These are phyloP conservation scores for Pelvicachromis taeniatus DNA, from an alignment of 2,113 vertebrate species.

Conservation along the genomic window DNA sequence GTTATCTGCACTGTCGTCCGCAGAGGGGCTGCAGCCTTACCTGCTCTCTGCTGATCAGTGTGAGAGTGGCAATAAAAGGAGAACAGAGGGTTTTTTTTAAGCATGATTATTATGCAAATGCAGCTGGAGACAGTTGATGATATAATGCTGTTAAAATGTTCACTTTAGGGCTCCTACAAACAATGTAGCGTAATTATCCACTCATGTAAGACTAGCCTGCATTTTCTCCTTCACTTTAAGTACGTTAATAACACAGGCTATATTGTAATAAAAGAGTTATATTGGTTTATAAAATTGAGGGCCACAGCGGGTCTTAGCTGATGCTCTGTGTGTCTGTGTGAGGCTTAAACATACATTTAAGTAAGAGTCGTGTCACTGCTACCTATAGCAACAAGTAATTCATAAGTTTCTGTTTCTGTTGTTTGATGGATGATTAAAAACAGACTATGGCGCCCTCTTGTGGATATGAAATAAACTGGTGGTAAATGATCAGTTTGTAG, in stretches of 20 bases:
- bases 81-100: fast-evolving
- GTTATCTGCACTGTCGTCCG: not conserved
- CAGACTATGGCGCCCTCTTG: constrained; percentile 32
- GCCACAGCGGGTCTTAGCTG: not conserved
- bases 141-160: not conserved
- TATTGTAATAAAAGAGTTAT: not conserved
- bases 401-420: not conserved
- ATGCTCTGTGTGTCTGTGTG: not conserved
- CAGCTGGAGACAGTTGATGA: not conserved
- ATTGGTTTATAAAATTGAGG: not conserved
- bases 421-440: not conserved
- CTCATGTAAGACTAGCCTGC: not conserved
- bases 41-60: not conserved
- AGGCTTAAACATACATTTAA: not conserved
- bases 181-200: not conserved
- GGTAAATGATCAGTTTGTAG: not conserved
- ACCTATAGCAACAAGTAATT: not conserved
- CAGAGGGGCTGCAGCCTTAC: not conserved
- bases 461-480: not conserved
- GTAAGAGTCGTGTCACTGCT: not conserved
- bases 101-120: not conserved
- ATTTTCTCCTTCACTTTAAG: not conserved
- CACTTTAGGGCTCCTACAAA: not conserved
- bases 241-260: not conserved
- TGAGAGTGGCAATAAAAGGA: not conserved